Percentiles rank a stretch among this genome's conserved stretches.
These are phyloP conservation scores for Heterodera schachtii DNA, from an alignment of 1,140 invertebrate genomes.

Conservation along the genomic window DNA sequence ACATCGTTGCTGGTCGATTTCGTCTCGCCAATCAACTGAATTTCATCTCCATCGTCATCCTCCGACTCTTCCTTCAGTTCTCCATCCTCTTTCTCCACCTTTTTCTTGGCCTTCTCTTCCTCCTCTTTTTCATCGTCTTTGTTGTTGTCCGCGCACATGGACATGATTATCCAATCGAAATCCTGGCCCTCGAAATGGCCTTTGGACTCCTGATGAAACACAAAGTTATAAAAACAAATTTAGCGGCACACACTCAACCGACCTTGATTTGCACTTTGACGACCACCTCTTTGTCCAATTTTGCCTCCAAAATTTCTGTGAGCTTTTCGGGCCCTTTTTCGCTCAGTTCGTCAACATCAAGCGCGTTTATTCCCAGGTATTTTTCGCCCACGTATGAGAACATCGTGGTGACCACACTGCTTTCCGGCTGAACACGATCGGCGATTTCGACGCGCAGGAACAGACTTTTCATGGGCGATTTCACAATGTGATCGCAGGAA, in stretches of 20 bases:
- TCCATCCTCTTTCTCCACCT: no score
- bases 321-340: not conserved
- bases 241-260: no score
- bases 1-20: no score
- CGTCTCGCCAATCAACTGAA: no score
- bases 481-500: not conserved
- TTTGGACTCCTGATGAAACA: not conserved
- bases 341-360: not conserved
- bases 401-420: not conserved
- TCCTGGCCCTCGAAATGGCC: not conserved
- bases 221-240: not conserved
- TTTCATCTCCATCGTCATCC: no score
- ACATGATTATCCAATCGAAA: no score
- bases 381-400: not conserved
- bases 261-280: not conserved
- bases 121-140: no score
- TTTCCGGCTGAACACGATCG: not conserved
- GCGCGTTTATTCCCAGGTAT: not conserved
- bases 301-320: not conserved
- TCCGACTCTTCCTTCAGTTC: no score
- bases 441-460: not conserved
- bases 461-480: not conserved
- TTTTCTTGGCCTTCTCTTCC: no score
- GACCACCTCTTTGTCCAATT: not conserved
- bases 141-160: no score